These are phyloP conservation scores for Macropus fuliginosus DNA, from an alignment of 2,797 vertebrate genomes.

Conservation along the genomic window DNA sequence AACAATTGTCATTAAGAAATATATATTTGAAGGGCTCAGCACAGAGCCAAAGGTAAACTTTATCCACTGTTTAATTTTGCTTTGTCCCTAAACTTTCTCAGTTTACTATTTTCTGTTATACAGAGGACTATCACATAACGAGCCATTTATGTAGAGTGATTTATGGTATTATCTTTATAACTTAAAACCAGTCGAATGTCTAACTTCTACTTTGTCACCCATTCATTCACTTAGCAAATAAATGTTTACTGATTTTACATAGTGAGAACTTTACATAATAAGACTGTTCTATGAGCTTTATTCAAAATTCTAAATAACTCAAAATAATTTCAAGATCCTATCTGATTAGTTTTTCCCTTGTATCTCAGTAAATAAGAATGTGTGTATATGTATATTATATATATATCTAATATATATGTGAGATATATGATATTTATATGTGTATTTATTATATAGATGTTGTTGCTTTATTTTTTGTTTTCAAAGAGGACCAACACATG, in stretches of 20 bases:
- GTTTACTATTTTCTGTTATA: background rate
- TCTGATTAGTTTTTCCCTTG: background rate
- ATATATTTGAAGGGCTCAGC: background rate
- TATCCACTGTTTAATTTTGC: background rate
- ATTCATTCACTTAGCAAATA: background rate
- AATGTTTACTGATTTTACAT: background rate
- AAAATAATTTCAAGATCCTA: background rate
- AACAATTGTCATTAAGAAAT: background rate
- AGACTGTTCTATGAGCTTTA: background rate
- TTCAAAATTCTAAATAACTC: background rate
- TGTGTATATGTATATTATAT: background rate
- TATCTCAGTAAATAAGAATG: background rate
- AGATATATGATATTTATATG: background rate
- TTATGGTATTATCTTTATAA: background rate
- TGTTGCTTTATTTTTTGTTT: too few species aligned
- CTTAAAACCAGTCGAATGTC: background rate
- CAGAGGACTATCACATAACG: background rate
- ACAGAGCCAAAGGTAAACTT: background rate
- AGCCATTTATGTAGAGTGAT: background rate
- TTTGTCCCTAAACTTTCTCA: background rate
- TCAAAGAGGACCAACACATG: too few species aligned
- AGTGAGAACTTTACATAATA: background rate
- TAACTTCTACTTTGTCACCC: background rate
- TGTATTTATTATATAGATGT: background rate
- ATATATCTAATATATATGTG: too few species aligned